phyloP scores from a whole-genome alignment of 2,888 invertebrate species.

The Escarpia spicata region DNA sequence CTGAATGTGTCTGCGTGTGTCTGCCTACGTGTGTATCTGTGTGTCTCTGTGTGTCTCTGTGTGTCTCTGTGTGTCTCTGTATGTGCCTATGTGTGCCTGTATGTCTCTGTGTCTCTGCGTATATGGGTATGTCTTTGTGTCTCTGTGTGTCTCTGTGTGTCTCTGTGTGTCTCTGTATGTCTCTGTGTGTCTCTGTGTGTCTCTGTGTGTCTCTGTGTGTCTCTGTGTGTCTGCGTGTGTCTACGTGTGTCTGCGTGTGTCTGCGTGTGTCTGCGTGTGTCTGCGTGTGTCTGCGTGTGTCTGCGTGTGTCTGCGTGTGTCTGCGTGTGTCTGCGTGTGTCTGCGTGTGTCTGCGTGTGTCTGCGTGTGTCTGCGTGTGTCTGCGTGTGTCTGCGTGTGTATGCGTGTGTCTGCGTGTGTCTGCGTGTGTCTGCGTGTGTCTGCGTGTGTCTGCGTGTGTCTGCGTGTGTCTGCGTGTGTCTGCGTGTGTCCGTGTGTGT shows the following conservation, averaged over 20 bases:
- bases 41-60: not conserved
- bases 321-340: not conserved
- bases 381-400: not conserved
- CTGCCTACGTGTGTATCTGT: not conserved
- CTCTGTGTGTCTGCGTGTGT: not conserved
- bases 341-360: not conserved
- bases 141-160: not conserved
- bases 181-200: not conserved
- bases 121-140: not conserved
- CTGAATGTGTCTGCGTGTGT: not conserved
- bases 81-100: not conserved
- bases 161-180: not conserved
- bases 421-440: not conserved
- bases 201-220: not conserved
- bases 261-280: not conserved
- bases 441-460: not conserved
- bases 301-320: not conserved
- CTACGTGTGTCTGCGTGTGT: not conserved
- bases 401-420: not conserved
- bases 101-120: not conserved
- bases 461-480: not conserved
- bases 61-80: not conserved
- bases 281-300: not conserved
- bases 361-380: not conserved
- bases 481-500: not conserved